Base-by-base conservation (phyloP, 2,888 invertebrate genomes). In the Xylophagus ater region DNA sequence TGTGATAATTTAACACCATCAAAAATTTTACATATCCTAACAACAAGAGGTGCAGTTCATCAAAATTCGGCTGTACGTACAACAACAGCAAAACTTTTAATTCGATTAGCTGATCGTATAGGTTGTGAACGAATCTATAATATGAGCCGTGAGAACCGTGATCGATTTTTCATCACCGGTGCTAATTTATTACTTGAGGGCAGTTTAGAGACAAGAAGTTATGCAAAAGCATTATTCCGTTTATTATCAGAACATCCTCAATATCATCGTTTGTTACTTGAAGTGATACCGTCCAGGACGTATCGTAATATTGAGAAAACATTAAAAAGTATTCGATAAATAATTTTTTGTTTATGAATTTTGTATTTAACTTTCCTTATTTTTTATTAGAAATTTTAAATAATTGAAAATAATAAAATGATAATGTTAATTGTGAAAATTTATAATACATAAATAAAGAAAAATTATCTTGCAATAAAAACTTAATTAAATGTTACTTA, bases 31-130 rank as follows among this genome's bases (percentile, higher is more conserved):
- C 66, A 70, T 18, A 75, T 83, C 8, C 60, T 88, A 37, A 70
- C 78, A 5, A 65, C 72, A 23, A 76, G 80, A 43, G 87, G 88
- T 1, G 77, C 77, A 0, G 65, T 67, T 10, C 93, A 96, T 62
- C 86, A 88, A 50, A 93, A 92, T 58, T 81, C 85, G 0, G 72
- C 85, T 4, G 90, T 96, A 4, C 74, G 93, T 19, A 82, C 87
- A 31, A 78, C 88, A 6, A 76, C 89, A 0, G 83, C 88, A 1
- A 77, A 81, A 53, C 73, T 92, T 37, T 60, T 94, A 37, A 73
- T 78, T 30, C 69, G 74, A 36, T 66, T 88, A 19, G 80, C 83
- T 31, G 76, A 78, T 52, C 76, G 76, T 41, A 66, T 83, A 49
- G 88, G 92, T 4, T 71, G 81, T 2, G 76, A 81, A 15, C 74